Evolutionary conservation across 92 coral and sea anemone species (phyloP).

Genomic region (Chrysogorgia sp.): DNA sequence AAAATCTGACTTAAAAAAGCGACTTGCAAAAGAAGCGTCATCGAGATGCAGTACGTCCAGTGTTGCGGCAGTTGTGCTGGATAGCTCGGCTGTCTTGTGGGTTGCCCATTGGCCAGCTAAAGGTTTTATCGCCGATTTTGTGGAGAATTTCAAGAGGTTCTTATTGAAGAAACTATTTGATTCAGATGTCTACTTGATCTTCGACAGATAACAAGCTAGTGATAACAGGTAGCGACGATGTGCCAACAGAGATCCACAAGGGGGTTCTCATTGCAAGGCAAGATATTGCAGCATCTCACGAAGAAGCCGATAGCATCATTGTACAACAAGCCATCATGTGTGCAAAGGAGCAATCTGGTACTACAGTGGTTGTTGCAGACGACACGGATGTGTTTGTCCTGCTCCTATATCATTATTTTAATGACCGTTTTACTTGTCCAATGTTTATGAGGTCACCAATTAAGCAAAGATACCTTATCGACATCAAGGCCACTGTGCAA

Average conservation of each 20-base stretch:
- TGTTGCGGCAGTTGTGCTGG: conserved; percentile 51
- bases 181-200: conserved; percentile 63
- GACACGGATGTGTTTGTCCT: too few relatives aligned
- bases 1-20: conserved; percentile 64
- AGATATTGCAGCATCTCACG: too few relatives aligned
- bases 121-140: conserved; percentile 49
- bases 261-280: conserved; percentile 63
- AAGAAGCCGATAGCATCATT: conserved; percentile 71
- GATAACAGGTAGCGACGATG: too few relatives aligned
- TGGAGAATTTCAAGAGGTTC: conserved; percentile 57
- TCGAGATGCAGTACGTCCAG: conserved; percentile 23
- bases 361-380: too few relatives aligned
- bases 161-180: conserved; percentile 49
- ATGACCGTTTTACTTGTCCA: conserved; percentile 59
- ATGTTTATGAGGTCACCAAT: conserved; percentile 66
- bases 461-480: too few relatives aligned
- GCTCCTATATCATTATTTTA: conserved; percentile 61
- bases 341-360: too few relatives aligned
- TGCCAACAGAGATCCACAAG: conserved; percentile 67
- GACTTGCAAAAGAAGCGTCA: conserved; percentile 53
- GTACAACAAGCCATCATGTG: too few relatives aligned
- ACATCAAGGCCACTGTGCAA: too few relatives aligned
- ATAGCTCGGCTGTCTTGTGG: conserved; percentile 73
- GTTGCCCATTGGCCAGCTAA: conserved; percentile 65
- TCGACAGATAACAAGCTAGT: conserved; percentile 63